Evolutionary conservation across 2,113 vertebrate genomes (phyloP).

Genomic region (Semicossyphus pulcher): DNA sequence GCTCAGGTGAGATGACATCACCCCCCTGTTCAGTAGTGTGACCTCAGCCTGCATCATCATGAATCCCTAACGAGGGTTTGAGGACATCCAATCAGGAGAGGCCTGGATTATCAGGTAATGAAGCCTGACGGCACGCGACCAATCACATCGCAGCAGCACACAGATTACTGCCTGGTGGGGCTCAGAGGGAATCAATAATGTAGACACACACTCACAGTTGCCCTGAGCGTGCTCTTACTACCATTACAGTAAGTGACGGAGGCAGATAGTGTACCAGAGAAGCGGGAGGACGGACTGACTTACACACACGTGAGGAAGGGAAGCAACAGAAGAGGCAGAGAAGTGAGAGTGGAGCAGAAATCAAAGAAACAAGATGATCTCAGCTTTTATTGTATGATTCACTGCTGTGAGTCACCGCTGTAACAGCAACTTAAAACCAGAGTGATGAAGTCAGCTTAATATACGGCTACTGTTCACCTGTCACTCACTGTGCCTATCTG

Average conservation of each 20-base stretch:
- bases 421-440: conserved; percentile 15
- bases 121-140: conserved; percentile 52
- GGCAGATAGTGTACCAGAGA: conserved; percentile 4
- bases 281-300: not conserved
- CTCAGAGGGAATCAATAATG: conserved; percentile 69
- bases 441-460: not conserved
- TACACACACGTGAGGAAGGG: not conserved
- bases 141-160: conserved; percentile 49
- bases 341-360: conserved; percentile 9
- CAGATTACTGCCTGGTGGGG: conserved; percentile 38
- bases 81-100: conserved; percentile 57
- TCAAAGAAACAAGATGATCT: conserved; percentile 54
- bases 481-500: too few species aligned
- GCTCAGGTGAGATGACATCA: conserved; percentile 78
- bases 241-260: conserved; percentile 41
- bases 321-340: not conserved
- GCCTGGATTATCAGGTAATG: conserved; percentile 54
- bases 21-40: conserved; percentile 66
- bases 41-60: conserved; percentile 75
- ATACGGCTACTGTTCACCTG: too few species aligned
- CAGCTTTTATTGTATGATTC: conserved; percentile 53
- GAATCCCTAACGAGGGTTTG: conserved; percentile 62
- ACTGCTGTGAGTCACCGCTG: conserved; percentile 56
- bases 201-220: conserved; percentile 20
- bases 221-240: conserved; percentile 1